Base-by-base conservation (phyloP, 2,797 vertebrate genomes). In the Bovichtus diacanthus region DNA sequence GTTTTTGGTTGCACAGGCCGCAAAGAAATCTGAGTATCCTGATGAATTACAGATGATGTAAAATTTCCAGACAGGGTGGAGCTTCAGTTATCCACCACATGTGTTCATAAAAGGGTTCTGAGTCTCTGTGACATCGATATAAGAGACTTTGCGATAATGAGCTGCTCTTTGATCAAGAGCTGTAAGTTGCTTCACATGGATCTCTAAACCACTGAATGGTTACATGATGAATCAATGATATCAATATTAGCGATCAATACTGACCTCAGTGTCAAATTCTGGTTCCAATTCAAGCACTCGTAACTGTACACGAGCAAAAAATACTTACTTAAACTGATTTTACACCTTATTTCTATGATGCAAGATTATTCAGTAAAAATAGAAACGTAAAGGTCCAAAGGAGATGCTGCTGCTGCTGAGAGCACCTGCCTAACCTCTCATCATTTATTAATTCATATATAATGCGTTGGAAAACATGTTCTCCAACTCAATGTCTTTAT, bases 391-490 rank as follows among this genome's bases (percentile, higher is more conserved):
- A 46, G 54, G 31, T 65, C 38, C 82, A 60, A 29, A 62, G 59
- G n/a, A 47, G 60, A 41, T 38, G 21, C 36, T 62, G 53, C 61
- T 36, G 58, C 72, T 55, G 56, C 76, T 66, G 56, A 70, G 79
- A 75, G 62, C 51, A 31, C 16, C 51, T 61, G 64, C 27, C 76
- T 83, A 44, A 25, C 38, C 58, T 74, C 78, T 87, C 81, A 87
- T 88, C 2, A 80, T 73, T 78, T 85, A 86, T 90, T 87, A 7
- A 86, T 76, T 72, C 54, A 56, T 18, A 55, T 67, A 79, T 81
- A 82, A 84, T 76, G 70, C 39, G 7, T 47, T 50, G 38, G 47
- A 69, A 78, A 67, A 66, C 11, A 12, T 23, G 44, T 74, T 85
- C 47, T 74, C 63, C 68, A 29, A 43, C 70, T 70, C 59, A 43